Evolutionary conservation across 2,113 vertebrate genomes (phyloP).

Genomic region (Thryonomys swinderianus): DNA sequence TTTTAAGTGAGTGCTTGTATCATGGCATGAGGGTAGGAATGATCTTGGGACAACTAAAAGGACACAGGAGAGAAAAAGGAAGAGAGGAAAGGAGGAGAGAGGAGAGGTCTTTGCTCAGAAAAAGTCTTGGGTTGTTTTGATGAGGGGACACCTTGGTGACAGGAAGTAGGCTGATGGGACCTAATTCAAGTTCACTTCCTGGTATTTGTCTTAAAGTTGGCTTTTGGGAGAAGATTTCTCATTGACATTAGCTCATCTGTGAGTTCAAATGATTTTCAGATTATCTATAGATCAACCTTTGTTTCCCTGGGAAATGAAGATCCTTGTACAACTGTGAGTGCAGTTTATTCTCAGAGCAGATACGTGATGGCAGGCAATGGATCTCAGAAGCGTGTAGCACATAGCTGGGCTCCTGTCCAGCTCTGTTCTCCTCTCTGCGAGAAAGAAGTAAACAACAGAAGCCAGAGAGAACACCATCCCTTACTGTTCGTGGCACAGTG

Average conservation of each 20-base stretch:
- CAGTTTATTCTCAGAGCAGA: slow-evolving; percentile 71
- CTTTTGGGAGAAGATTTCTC: not conserved
- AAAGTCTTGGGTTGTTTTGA: not conserved
- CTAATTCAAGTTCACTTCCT: not conserved
- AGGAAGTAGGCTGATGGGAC: not conserved
- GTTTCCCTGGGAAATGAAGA: slow-evolving; percentile 61
- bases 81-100: not conserved
- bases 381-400: slow-evolving; percentile 55
- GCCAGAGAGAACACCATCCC: slow-evolving; percentile 54
- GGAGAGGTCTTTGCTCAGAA: not conserved
- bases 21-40: not conserved
- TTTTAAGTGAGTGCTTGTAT: not conserved
- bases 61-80: not conserved
- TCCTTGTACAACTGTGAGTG: slow-evolving; percentile 36
- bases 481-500: not conserved
- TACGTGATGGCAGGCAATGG: slow-evolving; percentile 45
- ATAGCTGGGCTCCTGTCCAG: slow-evolving; percentile 74
- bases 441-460: slow-evolving; percentile 75
- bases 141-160: not conserved
- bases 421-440: slow-evolving; percentile 47
- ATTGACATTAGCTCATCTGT: slow-evolving; percentile 43
- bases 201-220: slow-evolving; percentile 9
- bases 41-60: not conserved
- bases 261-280: slow-evolving; percentile 45
- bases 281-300: slow-evolving; percentile 38